These are phyloP conservation scores for Vimba vimba DNA, from an alignment of 2,113 vertebrate genomes.

Conservation along the genomic window DNA sequence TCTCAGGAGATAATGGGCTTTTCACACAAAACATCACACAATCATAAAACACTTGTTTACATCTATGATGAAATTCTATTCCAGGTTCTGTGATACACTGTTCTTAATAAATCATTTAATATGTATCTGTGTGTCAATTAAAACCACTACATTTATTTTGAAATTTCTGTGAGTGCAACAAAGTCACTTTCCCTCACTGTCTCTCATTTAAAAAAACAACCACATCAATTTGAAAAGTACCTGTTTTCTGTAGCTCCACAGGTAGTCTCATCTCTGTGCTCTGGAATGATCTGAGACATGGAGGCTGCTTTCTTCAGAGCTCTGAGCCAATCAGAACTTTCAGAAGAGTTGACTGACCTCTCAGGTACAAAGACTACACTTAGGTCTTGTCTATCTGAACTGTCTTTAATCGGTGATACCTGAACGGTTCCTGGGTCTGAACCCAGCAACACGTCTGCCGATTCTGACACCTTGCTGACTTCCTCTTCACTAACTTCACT, in stretches of 20 bases:
- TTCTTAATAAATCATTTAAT: background rate
- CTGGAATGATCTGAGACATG: constrained; percentile 61
- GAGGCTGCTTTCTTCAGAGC: constrained; percentile 68
- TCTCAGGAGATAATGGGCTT: constrained; percentile 70
- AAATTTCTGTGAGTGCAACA: background rate
- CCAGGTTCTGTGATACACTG: background rate
- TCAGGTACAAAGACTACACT: constrained; percentile 24
- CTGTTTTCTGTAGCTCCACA: constrained; percentile 60
- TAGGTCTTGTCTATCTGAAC: constrained; percentile 37
- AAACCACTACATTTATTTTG: background rate
- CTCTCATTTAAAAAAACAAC: background rate
- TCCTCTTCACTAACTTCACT: background rate
- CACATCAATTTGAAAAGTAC: constrained; percentile 65
- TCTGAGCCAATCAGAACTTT: constrained; percentile 68
- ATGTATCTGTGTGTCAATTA: background rate
- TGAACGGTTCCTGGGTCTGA: constrained; percentile 29
- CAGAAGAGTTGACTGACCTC: constrained; percentile 39
- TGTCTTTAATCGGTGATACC: background rate
- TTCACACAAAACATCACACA: constrained; percentile 61
- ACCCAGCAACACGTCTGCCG: constrained; percentile 44
- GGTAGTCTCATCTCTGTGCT: constrained; percentile 50
- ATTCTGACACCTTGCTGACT: background rate
- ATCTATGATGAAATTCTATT: background rate
- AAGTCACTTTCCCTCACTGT: background rate
- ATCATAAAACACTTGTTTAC: constrained; percentile 34